Percentiles rank a stretch among this genome's conserved stretches.
Conservation (phyloP, 2,888 invertebrate species). For the Agelastica alni region DNA sequence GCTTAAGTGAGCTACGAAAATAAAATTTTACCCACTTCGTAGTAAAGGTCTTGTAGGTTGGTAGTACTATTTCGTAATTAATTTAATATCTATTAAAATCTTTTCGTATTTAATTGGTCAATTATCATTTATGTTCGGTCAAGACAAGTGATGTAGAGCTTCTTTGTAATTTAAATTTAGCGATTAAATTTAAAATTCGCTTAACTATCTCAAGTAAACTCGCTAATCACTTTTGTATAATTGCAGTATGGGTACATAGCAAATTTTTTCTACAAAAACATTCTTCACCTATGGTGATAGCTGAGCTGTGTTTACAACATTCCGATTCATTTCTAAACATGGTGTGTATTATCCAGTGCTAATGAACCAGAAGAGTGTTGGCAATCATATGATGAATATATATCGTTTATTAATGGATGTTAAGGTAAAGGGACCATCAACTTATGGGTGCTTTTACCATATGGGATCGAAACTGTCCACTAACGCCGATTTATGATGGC, state of each 20-base stretch:
- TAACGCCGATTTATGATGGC: conserved; percentile 33
- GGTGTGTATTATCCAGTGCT: conserved; percentile 37
- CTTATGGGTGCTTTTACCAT: conserved; percentile 35
- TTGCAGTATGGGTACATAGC: conserved; percentile 22
- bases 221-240: conserved; percentile 19
- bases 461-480: conserved; percentile 32
- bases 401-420: conserved; percentile 39
- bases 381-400: conserved; percentile 39
- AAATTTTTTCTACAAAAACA: conserved; percentile 23
- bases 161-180: too few relatives aligned
- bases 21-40: too few relatives aligned
- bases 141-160: too few relatives aligned
- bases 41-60: too few relatives aligned
- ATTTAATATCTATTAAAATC: too few relatives aligned
- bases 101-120: too few relatives aligned
- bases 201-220: too few relatives aligned
- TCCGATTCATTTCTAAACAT: conserved; percentile 36
- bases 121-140: too few relatives aligned
- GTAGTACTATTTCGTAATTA: too few relatives aligned
- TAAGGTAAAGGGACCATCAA: conserved; percentile 38
- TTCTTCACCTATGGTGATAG: conserved; percentile 35
- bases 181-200: too few relatives aligned
- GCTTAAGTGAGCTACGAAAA: too few relatives aligned
- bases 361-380: conserved; percentile 37
- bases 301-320: conserved; percentile 35